phyloP scores from a whole-genome alignment of 1,140 invertebrate genomes.

The Augochlora pura region DNA sequence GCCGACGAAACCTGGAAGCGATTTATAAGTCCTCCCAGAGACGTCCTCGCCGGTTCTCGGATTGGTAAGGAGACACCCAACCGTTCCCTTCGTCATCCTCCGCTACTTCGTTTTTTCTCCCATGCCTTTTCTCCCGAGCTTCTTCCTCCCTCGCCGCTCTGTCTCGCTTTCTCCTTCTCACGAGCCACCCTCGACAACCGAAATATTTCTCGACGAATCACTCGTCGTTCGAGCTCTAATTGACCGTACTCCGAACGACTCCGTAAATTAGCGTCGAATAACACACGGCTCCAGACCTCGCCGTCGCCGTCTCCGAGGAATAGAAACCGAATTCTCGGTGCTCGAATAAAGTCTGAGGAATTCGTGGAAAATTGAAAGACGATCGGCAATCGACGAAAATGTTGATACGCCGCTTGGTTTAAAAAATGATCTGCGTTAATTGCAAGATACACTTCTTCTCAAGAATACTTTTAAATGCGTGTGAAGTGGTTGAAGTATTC shows the following conservation, averaged over 20 bases:
- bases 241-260: constrained; percentile 50
- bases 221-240: constrained; percentile 62
- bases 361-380: no score
- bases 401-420: no score
- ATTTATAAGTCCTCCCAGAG: constrained; percentile 68
- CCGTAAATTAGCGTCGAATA: constrained; percentile 15
- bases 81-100: constrained; percentile 17
- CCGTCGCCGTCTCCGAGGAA: background rate
- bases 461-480: no score
- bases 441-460: no score
- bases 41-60: constrained; percentile 47
- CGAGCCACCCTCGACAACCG: constrained; percentile 36
- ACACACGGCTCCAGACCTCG: background rate
- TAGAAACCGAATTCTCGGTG: background rate
- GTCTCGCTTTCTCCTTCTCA: background rate
- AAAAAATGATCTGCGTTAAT: no score
- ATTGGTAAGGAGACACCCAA: constrained; percentile 54
- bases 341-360: no score
- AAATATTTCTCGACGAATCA: constrained; percentile 65
- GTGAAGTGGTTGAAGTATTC: no score
- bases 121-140: background rate
- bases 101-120: background rate
- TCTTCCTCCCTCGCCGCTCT: background rate
- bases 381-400: no score
- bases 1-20: constrained; percentile 69